These are phyloP conservation scores for Percopsis omiscomaycus DNA, from an alignment of 2,797 vertebrate species.

Conservation along the genomic window DNA sequence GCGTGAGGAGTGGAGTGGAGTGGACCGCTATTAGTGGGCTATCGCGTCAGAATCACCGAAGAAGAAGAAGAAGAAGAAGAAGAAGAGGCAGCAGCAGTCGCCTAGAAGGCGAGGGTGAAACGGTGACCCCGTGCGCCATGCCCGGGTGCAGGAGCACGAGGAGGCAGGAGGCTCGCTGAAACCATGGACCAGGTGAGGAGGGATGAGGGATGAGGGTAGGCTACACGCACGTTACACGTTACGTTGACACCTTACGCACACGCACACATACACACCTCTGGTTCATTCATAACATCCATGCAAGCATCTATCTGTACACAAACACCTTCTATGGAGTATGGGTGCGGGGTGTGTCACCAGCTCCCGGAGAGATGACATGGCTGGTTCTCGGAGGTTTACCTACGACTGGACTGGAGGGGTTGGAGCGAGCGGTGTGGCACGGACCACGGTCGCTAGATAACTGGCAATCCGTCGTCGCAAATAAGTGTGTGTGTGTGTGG, in stretches of 20 bases:
- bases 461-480: background rate
- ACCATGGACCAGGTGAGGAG: slow-evolving; percentile 80
- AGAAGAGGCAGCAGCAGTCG: too few relatives aligned
- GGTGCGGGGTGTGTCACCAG: too few relatives aligned
- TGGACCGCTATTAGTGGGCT: slow-evolving; percentile 21
- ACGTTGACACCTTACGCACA: slow-evolving; percentile 5
- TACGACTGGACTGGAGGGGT: too few relatives aligned
- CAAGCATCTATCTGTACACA: too few relatives aligned
- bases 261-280: background rate
- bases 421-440: too few relatives aligned
- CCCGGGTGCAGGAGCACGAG: slow-evolving; percentile 60
- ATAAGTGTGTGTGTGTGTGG: background rate
- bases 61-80: background rate
- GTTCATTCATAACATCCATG: too few relatives aligned
- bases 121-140: slow-evolving; percentile 57
- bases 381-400: too few relatives aligned
- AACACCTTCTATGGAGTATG: too few relatives aligned
- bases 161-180: slow-evolving; percentile 69
- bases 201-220: slow-evolving; percentile 42
- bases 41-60: slow-evolving; percentile 22
- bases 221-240: too few relatives aligned
- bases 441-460: slow-evolving; percentile 1
- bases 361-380: too few relatives aligned
- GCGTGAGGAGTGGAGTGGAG: background rate
- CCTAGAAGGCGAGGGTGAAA: slow-evolving; percentile 18